Percentiles rank a stretch among this genome's conserved stretches.
Evolutionary conservation across 2,113 vertebrate species (phyloP).

Genomic region (Polyodon spathula): DNA sequence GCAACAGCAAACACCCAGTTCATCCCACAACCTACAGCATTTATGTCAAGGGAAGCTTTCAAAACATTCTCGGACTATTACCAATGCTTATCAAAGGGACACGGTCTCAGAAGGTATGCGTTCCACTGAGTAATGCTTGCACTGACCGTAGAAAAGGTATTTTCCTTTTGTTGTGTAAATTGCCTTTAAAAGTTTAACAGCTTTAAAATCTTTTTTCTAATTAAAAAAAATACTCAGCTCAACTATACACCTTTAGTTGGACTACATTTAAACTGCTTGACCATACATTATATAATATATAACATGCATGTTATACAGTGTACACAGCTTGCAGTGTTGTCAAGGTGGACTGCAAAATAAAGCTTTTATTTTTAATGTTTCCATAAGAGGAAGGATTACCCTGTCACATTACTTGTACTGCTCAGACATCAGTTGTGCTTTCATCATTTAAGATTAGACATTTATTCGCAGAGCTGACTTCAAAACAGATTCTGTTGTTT

Average conservation of each 20-base stretch:
- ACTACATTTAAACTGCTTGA: constrained; percentile 19
- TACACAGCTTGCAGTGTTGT: constrained; percentile 43
- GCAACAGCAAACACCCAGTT: too few species aligned
- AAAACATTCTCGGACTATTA: constrained; percentile 45
- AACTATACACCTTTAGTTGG: constrained; percentile 37
- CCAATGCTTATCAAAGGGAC: constrained; percentile 57
- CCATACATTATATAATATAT: constrained; percentile 27
- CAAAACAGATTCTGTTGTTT: constrained; percentile 5
- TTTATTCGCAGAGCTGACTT: neutral
- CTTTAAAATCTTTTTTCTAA: constrained; percentile 45
- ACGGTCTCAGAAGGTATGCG: constrained; percentile 56
- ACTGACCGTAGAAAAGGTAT: constrained; percentile 65
- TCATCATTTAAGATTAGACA: constrained; percentile 3
- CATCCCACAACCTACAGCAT: too few species aligned
- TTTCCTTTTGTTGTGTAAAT: constrained; percentile 73
- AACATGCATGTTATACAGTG: constrained; percentile 40
- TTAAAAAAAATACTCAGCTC: constrained; percentile 41
- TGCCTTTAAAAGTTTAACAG: constrained; percentile 64
- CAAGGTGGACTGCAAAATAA: constrained; percentile 13
- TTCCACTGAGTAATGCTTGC: constrained; percentile 61
- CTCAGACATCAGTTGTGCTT: constrained; percentile 16
- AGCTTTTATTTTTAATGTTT: constrained; percentile 32
- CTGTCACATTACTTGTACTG: constrained; percentile 27
- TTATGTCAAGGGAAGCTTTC: constrained; percentile 56
- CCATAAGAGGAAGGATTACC: constrained; percentile 51